Percentiles rank a stretch among this genome's conserved stretches.
Conservation (phyloP, 37 sponge, comb jelly and placozoan genomes). For the Geodia barretti region DNA sequence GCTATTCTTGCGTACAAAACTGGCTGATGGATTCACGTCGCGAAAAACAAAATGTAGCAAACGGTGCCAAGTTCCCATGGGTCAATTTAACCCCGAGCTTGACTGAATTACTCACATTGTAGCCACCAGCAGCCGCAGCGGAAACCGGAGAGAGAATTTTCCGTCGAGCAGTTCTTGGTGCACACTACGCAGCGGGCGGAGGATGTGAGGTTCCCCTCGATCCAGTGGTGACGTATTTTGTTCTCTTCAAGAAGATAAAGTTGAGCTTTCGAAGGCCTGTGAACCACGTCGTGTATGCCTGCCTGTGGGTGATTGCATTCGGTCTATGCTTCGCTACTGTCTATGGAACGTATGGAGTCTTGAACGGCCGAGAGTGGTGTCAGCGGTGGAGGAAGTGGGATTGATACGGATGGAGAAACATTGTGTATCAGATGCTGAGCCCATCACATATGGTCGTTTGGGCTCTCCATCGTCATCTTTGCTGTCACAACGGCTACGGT, state of each 20-base stretch:
- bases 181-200: constrained; percentile 66
- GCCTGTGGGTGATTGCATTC: constrained; percentile 20
- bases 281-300: constrained; percentile 25
- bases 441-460: constrained; percentile 63
- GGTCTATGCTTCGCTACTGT: constrained; percentile 38
- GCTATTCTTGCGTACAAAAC: too few relatives aligned
- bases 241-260: constrained; percentile 26
- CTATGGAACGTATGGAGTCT: constrained; percentile 56
- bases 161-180: constrained; percentile 57
- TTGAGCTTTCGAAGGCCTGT: constrained; percentile 3
- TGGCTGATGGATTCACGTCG: too few relatives aligned
- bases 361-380: constrained; percentile 34
- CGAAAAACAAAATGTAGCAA: too few relatives aligned
- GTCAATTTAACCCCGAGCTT: too few relatives aligned
- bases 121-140: constrained; percentile 88
- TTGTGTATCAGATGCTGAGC: constrained; percentile 61
- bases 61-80: too few relatives aligned
- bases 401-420: constrained; percentile 45
- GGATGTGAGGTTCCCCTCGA: constrained; percentile 87
- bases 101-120: too few relatives aligned
- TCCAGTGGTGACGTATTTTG: constrained; percentile 75
- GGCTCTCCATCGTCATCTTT: constrained; percentile 61
- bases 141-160: constrained; percentile 72
- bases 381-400: too few relatives aligned
- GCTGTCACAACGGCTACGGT: constrained; percentile 86